Conservation (phyloP, 2,113 vertebrate species). For the Dasyprocta punctata region DNA sequence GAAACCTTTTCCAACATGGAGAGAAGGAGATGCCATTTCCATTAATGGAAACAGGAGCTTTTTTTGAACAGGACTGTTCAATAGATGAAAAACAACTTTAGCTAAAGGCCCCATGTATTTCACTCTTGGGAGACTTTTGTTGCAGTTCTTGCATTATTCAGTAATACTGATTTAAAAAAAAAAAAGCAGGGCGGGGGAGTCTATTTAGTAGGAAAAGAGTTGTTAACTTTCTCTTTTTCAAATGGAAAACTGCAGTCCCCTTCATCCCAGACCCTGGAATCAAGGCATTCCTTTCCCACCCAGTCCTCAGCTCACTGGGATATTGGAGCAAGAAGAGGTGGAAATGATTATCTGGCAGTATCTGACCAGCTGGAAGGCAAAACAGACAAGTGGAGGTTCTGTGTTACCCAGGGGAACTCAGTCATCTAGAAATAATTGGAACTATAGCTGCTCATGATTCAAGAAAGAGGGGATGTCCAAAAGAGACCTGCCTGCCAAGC, state of each 20-base stretch:
- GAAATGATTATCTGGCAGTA: background rate
- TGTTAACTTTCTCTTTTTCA: background rate
- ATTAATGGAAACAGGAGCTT: background rate
- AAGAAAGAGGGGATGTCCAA: background rate
- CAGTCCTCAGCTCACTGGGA: background rate
- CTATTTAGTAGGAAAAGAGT: background rate
- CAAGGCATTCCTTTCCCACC: background rate
- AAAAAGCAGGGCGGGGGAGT: too few species aligned
- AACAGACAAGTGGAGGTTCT: background rate
- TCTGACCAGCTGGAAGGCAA: background rate
- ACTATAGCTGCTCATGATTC: background rate
- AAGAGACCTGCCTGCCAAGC: background rate
- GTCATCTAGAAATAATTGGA: slow-evolving; percentile 25
- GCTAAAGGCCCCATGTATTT: background rate
- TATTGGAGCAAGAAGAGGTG: background rate
- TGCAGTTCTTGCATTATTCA: background rate
- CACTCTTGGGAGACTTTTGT: background rate
- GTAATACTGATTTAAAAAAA: background rate
- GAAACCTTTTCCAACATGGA: background rate
- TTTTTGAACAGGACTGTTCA: background rate
- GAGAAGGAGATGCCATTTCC: slow-evolving; percentile 4
- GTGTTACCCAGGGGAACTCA: slow-evolving; percentile 15
- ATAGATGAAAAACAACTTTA: background rate
- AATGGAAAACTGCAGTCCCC: background rate
- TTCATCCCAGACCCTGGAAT: background rate